Base-by-base conservation (phyloP, 2,113 vertebrate genomes). In the Drymodes brunneopygia region DNA sequence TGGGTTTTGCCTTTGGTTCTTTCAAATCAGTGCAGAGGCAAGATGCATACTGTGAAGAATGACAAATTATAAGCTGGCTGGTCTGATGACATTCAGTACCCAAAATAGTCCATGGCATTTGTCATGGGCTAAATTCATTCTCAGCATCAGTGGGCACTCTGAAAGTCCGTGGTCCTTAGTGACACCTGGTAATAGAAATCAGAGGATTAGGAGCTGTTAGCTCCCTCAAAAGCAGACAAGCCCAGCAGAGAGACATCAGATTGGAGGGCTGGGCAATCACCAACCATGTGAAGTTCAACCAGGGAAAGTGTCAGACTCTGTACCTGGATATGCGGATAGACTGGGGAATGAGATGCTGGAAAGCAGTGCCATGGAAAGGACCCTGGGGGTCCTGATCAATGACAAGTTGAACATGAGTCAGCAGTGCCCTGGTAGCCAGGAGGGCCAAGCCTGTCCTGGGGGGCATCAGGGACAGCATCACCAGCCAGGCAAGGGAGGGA, bases 361-460 rank as follows among this genome's bases (percentile, higher is more conserved):
- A 23, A 60, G 36, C 33, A 51, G 18, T 1, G 6, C 18, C 1
- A 3, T 33, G 18, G 36, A 61, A 33, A 61, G 15, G 36, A 14
- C 33, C 28, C 9, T 33, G 27, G 18, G 18, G 4, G 2, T 51
- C 38, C 15, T 53, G 27, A 38, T 5, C 7, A 5, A 8, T 5
- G 38, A 4, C 2, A n/a, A 53, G 6, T 0, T 31, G 28, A 31
- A 35, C 2, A 1, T 29, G 27, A 35, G 4, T 2, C 36, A 44
- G 31, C 45, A 42, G 20, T 51, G 54, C 25, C 45, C 45, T 61
- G 66, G 31, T 12, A 82, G 31, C 24, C 36, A 25, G 56, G 16
- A 51, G 36, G 24, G 20, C 2, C 31, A 60, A 1, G 0, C 0
- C 0, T 51, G 21, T 40, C 45, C 36, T 44, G 45, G 8, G 48